Base-by-base conservation (phyloP, 2,888 invertebrate genomes). In the Atethmia centrago region DNA sequence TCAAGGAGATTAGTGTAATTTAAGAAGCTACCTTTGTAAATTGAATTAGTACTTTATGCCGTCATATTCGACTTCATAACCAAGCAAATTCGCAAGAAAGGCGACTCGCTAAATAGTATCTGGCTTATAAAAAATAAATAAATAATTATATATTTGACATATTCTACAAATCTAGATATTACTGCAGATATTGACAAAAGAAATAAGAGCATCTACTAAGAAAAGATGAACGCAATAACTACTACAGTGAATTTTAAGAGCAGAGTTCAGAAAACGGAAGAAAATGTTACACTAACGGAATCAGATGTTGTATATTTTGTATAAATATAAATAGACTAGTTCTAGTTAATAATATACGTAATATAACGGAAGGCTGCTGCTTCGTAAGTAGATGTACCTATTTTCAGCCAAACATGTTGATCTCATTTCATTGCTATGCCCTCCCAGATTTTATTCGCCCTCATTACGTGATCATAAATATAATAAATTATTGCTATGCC, bases 1-100 rank as follows among this genome's bases (percentile, higher is more conserved):
- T 88, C 88, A 88, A 88, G 84, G 85, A 80, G 63, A 75, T 75
- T 28, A 62, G 67, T 70, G 74, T 59, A 66, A 82, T 83, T 82
- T 81, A 70, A 62, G 45, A n/a, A n/a, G n/a, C n/a, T n/a, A n/a
- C n/a, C 62, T 66, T 67, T 40, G 69, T 70, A 82, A 84, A 74
- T 77, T 82, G 64, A 79, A 72, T 79, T 42, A 65, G 36, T 75
- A 70, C 66, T 73, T 75, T 80, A 71, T 83, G 63, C 51, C 25
- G 51, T 71, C 73, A 56, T 58, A 72, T 62, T 71, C 45, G 62
- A 68, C 40, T 25, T 68, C 40, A 71, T 74, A 67, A 31, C 49
- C 42, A 45, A 58, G 53, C 45, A 62, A 75, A 75, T 75, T 80
- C 19, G 61, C 65, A 75, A 71, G 63, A 63, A 55, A 79, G 49